Base-by-base conservation (phyloP, 2,888 invertebrate genomes). In the Drosophila yooni region DNA sequence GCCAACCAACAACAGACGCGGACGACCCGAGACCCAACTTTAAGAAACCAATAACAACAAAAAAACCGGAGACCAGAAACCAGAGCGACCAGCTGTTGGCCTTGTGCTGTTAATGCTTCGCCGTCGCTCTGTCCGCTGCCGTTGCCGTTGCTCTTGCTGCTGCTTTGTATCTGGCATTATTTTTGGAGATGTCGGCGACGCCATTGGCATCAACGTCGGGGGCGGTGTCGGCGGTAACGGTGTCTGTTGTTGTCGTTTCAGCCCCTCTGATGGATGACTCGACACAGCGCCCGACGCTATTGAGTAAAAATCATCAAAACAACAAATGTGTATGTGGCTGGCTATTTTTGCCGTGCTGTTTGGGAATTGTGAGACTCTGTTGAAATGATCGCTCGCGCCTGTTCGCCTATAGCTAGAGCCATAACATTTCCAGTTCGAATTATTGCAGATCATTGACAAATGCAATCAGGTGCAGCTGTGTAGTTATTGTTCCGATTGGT, bases 71-170 rank as follows among this genome's bases (percentile, higher is more conserved):
- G 56, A 74, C 70, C 69, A 25, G 67, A 75, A 68, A 81, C 73
- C 81, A 66, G 69, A 65, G 48, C 74, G 58, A 82, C 74, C 82
- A 80, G 80, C 82, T 79, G 80, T 80, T 80, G 79, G 80, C 80
- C 82, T 80, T 80, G 80, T 81, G 80, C 79, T 81, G 79, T 77
- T 81, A 78, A 67, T 74, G 82, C 70, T 59, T 76, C 54, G 68
- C 81, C 66, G 67, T 80, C 62, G 56, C 60, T 66, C 50, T 59
- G 53, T n/a, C 15, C 46, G 46, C 46, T 46, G 46, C 46, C 52
- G 10, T 61, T 38, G 70, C 64, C 56, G 59, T 46, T 53, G 54
- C 70, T 38, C 7, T 68, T 40, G 72, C 61, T 58, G 50, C 64
- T 48, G 71, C 61, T 70, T 68, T 77, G 70, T 80, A 76, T 69